Evolutionary conservation across 2,113 vertebrate genomes (phyloP).

Genomic region (Rhea pennata): DNA sequence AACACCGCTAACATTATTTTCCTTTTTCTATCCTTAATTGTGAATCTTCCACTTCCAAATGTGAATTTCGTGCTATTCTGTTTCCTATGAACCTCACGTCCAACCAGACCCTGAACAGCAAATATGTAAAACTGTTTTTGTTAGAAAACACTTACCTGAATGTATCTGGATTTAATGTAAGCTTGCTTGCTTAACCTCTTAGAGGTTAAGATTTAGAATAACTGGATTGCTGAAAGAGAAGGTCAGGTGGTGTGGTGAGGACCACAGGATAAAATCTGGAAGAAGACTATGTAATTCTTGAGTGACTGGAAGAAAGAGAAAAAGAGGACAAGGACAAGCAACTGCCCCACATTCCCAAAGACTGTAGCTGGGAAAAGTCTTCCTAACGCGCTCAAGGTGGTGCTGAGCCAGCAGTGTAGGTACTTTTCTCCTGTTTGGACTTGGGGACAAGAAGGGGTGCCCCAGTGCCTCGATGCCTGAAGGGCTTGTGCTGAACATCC

Average conservation of each 20-base stretch:
- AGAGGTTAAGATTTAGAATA: background rate
- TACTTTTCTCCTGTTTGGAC: background rate
- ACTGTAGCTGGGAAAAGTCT: background rate
- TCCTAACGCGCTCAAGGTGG: background rate
- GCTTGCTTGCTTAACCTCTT: slow-evolving; percentile 27
- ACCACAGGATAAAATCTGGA: background rate
- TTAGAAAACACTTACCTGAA: background rate
- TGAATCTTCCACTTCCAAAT: background rate
- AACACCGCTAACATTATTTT: background rate
- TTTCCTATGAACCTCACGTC: background rate
- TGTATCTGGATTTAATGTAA: background rate
- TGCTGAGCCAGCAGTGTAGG: background rate
- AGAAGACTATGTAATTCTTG: background rate
- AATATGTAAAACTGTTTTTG: background rate
- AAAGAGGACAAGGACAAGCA: background rate
- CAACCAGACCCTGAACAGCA: background rate
- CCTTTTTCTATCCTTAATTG: background rate
- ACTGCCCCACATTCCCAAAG: background rate
- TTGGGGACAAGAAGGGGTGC: background rate
- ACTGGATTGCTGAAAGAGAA: background rate
- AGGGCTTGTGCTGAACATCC: background rate
- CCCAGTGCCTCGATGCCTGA: background rate
- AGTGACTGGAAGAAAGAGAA: background rate
- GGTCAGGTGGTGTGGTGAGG: background rate
- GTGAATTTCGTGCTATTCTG: background rate